phyloP scores from a whole-genome alignment of 2,888 invertebrate genomes.

The Deilephila elpenor region DNA sequence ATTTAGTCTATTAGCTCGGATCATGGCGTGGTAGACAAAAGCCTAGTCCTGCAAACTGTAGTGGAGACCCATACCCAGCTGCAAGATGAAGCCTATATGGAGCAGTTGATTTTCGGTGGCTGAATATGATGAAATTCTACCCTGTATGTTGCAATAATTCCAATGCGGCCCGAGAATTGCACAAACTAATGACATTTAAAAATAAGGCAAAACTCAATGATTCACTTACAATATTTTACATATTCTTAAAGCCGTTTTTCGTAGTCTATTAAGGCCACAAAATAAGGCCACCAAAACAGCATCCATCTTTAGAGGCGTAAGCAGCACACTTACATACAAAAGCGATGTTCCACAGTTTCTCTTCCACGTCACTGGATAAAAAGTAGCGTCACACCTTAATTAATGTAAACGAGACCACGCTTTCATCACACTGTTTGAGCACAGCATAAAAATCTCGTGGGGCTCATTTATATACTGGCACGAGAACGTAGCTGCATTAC shows the following conservation, averaged over 20 bases:
- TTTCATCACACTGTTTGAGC: not conserved
- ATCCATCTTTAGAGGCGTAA: not conserved
- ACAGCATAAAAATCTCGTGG: not conserved
- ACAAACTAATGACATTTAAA: no score
- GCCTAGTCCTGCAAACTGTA: no score
- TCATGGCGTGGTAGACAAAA: no score
- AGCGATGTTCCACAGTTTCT: not conserved
- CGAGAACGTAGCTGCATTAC: no score
- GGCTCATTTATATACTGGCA: not conserved
- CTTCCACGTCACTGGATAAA: not conserved
- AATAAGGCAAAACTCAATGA: no score
- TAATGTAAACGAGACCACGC: slow-evolving; percentile 13
- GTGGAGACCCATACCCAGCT: no score
- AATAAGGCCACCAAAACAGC: not conserved
- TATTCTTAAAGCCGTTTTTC: not conserved
- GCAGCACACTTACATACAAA: not conserved
- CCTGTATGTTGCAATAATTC: no score
- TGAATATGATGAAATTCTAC: no score
- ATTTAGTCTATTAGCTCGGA: not conserved
- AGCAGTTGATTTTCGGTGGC: no score
- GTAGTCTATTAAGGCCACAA: not conserved
- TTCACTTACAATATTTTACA: not conserved
- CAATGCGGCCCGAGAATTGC: no score
- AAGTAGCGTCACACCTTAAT: slow-evolving; percentile 20
- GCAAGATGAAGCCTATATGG: no score